These are phyloP conservation scores for Pan troglodytes DNA, from an alignment of 2,113 vertebrate genomes.

Conservation along the genomic window DNA sequence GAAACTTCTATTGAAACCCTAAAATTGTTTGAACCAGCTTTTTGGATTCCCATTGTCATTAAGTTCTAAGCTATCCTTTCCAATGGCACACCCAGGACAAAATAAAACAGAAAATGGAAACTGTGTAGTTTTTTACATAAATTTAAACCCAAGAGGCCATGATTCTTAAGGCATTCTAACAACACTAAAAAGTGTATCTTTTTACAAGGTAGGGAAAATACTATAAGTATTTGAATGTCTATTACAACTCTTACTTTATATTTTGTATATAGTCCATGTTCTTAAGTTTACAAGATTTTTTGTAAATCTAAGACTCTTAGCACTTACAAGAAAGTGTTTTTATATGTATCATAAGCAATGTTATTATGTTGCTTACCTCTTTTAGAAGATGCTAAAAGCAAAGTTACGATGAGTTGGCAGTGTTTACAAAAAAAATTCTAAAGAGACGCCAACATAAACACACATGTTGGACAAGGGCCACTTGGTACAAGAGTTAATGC, in stretches of 20 bases:
- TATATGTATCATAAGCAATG: constrained; percentile 30
- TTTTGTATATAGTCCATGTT: not conserved
- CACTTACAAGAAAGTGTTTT: constrained; percentile 36
- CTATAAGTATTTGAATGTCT: not conserved
- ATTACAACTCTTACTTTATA: not conserved
- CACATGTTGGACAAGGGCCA: not conserved
- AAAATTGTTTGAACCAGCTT: not conserved
- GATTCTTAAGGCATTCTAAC: constrained; percentile 26
- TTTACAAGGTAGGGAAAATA: constrained; percentile 40
- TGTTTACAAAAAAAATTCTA: constrained; percentile 62
- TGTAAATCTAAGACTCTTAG: constrained; percentile 35
- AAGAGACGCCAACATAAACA: constrained; percentile 50
- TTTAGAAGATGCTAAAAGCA: constrained; percentile 40
- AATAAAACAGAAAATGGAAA: constrained; percentile 32
- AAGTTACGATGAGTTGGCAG: constrained; percentile 19
- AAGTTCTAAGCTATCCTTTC: not conserved
- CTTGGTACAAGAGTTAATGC: constrained; percentile 31
- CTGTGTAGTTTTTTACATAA: not conserved
- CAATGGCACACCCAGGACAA: not conserved
- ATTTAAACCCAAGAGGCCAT: not conserved
- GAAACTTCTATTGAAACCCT: not conserved
- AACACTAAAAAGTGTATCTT: not conserved
- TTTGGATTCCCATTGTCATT: not conserved
- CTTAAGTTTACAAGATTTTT: constrained; percentile 52
- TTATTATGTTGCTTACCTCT: constrained; percentile 15